These are phyloP conservation scores for Laupala kohalensis DNA, from an alignment of 1,140 invertebrate genomes.

Conservation along the genomic window DNA sequence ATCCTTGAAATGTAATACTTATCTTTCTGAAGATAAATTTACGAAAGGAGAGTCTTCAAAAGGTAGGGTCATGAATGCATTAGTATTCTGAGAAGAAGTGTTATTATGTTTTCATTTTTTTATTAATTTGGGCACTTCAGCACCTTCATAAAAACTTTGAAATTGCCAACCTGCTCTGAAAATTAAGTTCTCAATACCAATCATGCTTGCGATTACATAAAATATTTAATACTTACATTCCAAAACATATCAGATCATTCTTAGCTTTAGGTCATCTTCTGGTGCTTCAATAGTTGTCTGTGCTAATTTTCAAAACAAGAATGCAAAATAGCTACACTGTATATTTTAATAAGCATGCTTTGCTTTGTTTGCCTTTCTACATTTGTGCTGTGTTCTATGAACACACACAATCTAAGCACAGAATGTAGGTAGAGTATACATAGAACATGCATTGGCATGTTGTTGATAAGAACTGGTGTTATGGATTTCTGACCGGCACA, in stretches of 20 bases:
- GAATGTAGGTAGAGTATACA: not conserved
- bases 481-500: conserved; percentile 35
- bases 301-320: not conserved
- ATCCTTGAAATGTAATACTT: conserved; percentile 3
- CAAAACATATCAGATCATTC: not conserved
- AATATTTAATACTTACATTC: not conserved
- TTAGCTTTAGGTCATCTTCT: not conserved
- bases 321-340: conserved; percentile 1
- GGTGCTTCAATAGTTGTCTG: not conserved
- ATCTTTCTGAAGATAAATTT: not conserved
- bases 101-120: not conserved
- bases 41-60: not conserved
- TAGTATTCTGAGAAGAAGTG: not conserved
- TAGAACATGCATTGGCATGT: not conserved
- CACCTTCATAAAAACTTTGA: not conserved
- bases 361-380: conserved; percentile 8
- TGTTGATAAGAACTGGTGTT: conserved; percentile 23
- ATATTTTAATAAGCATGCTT: conserved; percentile 1
- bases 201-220: not conserved
- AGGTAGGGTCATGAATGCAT: not conserved
- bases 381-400: not conserved
- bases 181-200: not conserved
- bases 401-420: not conserved
- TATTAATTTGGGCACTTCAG: not conserved
- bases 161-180: not conserved